These are phyloP conservation scores for Asbolus verrucosus DNA, from an alignment of 1,140 invertebrate genomes.

Conservation along the genomic window DNA sequence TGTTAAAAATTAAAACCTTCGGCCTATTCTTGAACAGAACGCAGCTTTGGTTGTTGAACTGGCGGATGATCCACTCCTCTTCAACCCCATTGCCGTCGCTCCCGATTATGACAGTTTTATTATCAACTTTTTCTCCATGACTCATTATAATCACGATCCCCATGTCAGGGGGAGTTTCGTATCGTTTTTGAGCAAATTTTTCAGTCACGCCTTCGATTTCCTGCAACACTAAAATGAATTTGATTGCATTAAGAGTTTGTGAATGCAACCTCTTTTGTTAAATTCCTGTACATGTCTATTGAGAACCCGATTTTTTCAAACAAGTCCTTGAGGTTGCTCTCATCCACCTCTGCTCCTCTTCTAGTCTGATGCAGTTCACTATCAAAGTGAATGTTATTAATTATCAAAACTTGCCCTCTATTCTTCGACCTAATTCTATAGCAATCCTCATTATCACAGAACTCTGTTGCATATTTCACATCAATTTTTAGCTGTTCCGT, in stretches of 20 bases:
- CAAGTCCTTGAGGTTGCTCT: constrained; percentile 67
- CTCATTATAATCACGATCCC: constrained; percentile 72
- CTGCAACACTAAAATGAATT: constrained; percentile 52
- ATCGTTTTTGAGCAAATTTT: constrained; percentile 61
- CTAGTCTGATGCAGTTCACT: constrained; percentile 58
- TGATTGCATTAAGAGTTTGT: constrained; percentile 53
- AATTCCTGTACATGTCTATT: constrained; percentile 60
- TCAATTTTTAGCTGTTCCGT: constrained; percentile 43
- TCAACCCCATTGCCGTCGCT: constrained; percentile 66
- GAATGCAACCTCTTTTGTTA: constrained; percentile 61
- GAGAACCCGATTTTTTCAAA: constrained; percentile 70
- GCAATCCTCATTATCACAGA: constrained; percentile 44
- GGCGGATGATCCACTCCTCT: constrained; percentile 68
- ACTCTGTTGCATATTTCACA: constrained; percentile 47
- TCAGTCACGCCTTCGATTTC: constrained; percentile 62
- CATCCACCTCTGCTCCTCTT: constrained; percentile 67
- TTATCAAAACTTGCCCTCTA: constrained; percentile 70
- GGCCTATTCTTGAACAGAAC: constrained; percentile 73
- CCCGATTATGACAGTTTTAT: constrained; percentile 63
- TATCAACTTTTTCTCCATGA: constrained; percentile 67
- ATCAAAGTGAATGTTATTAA: constrained; percentile 69
- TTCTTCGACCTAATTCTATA: constrained; percentile 69
- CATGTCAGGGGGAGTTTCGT: constrained; percentile 65
- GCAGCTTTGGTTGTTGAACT: constrained; percentile 75
- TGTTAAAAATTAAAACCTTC: constrained; percentile 84